These are phyloP conservation scores for Baryphthengus martii DNA, from an alignment of 2,113 vertebrate genomes.

Conservation along the genomic window DNA sequence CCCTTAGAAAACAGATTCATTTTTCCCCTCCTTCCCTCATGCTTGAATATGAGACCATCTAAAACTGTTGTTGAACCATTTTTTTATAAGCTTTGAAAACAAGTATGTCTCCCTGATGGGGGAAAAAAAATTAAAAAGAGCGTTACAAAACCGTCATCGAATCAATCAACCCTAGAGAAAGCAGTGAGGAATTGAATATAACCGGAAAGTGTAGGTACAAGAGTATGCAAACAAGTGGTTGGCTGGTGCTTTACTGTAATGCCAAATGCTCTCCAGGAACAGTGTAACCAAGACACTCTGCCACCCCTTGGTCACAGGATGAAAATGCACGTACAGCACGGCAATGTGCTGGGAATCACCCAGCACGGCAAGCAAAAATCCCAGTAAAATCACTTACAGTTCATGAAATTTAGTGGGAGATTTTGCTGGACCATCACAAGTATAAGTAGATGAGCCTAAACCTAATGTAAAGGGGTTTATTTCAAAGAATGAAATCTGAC, in stretches of 20 bases:
- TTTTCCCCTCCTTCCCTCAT: not conserved
- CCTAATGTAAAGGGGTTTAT: not conserved
- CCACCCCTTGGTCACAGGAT: slow-evolving; percentile 39
- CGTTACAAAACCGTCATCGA: not conserved
- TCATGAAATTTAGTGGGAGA: not conserved
- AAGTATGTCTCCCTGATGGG: not conserved
- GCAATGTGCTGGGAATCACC: not conserved
- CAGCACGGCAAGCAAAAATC: not conserved
- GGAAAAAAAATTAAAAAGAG: no score
- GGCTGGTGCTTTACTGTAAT: not conserved
- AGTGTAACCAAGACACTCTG: not conserved
- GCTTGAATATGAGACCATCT: not conserved
- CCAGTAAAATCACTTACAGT: not conserved
- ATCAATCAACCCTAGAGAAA: not conserved
- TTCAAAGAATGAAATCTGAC: not conserved
- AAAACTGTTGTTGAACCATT: not conserved
- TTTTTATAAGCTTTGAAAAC: not conserved
- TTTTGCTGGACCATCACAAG: not conserved
- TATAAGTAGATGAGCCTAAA: not conserved
- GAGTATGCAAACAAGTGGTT: not conserved
- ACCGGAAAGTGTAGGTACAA: no score
- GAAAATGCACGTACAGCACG: not conserved
- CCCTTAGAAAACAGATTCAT: not conserved
- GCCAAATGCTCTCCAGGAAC: fast-evolving
- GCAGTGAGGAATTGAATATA: not conserved